Conservation (phyloP, 2,888 invertebrate genomes). For the Heliconius cydno region DNA sequence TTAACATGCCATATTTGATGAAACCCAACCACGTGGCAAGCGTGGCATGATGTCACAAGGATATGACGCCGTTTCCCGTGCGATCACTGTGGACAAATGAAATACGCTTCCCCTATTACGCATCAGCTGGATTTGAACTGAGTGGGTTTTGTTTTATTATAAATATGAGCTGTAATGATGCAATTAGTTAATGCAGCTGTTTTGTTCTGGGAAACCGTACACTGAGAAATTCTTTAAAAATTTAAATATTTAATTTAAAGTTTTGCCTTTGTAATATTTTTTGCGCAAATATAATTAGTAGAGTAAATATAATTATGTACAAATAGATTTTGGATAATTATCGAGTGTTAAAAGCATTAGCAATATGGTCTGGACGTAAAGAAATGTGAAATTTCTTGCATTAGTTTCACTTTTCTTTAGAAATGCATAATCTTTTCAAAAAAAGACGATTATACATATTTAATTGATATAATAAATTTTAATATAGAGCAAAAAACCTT, state of each 20-base stretch:
- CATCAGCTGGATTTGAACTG: slow-evolving; percentile 42
- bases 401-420: too few species aligned
- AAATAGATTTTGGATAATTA: too few species aligned
- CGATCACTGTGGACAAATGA: slow-evolving; percentile 45
- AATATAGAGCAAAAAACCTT: too few species aligned
- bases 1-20: slow-evolving; percentile 28
- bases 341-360: too few species aligned
- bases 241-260: background rate
- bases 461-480: too few species aligned
- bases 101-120: slow-evolving; percentile 43
- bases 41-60: slow-evolving; percentile 57
- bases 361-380: too few species aligned
- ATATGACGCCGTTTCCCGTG: slow-evolving; percentile 64
- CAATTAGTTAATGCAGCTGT: slow-evolving; percentile 21
- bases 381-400: too few species aligned
- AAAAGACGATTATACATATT: too few species aligned
- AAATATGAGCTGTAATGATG: slow-evolving; percentile 35
- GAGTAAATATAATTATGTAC: background rate
- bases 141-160: slow-evolving; percentile 43
- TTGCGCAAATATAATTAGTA: background rate
- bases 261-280: background rate
- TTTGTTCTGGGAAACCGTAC: background rate
- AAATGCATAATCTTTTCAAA: too few species aligned
- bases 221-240: background rate
- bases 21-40: slow-evolving; percentile 50